Base-by-base conservation (phyloP, 2,888 invertebrate genomes). In the Exocentrus adspersus region DNA sequence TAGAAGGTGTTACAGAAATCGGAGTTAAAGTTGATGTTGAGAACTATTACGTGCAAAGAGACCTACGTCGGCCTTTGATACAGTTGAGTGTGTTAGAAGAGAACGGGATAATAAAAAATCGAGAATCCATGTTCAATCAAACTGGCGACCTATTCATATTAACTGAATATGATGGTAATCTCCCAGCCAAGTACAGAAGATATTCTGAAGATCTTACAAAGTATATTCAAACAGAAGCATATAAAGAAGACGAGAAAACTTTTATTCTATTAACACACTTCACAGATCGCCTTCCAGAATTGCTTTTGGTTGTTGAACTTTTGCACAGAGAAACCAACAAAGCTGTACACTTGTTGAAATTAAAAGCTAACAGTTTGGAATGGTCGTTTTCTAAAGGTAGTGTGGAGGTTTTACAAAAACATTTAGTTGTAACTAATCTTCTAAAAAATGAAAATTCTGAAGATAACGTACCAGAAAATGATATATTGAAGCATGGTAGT, bases 301-400 rank as follows among this genome's bases (percentile, higher is more conserved):
- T 51, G n/a, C 17, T 32, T 12, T 7, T 9, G 0, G 17, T 16
- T 3, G 32, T 19, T 17, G n/a, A 4, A 2, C 2, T 19, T 3
- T 16, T 51, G n/a, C 6, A 51, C 20, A n/a, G 3, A 10, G 5
- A 32, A 4, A 20, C 1, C 37, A 14, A 21, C 4, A 37, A 21
- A 21, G 19, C 30, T n/a, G 21, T 54, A 14, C 57, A 57, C 9
- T 19, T 57, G 9, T 9, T 57, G n/a, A 37, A 57, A 20, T 9
- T 30, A 7, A 7, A 16, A 10, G 17, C 9, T 1, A 20, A 32
- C 21, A 9, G 7, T 5, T 41, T 60, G 12, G 24, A 60, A 19
- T 60, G 60, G 60, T 4, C 53, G 6, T 46, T 9, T 21, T 60
- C 60, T 4, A 48, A 48, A 19, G 60, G 60, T n/a, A 14, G 32